These are phyloP conservation scores for Chesias legatella DNA, from an alignment of 2,888 invertebrate species.

Conservation along the genomic window DNA sequence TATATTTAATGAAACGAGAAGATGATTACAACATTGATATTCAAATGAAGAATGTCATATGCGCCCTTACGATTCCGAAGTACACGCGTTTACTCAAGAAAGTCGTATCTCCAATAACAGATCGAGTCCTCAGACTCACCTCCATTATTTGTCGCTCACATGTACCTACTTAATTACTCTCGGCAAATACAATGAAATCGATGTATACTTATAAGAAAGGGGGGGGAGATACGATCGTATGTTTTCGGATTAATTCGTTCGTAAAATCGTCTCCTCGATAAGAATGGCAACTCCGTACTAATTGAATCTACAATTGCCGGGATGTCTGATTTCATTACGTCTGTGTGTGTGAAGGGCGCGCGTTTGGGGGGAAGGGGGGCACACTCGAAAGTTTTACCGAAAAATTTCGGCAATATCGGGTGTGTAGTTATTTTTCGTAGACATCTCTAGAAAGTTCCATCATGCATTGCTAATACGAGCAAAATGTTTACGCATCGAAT, in stretches of 20 bases:
- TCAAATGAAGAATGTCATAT: constrained; percentile 22
- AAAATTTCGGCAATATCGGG: constrained; percentile 42
- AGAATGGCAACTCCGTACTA: constrained; percentile 79
- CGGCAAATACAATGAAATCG: constrained; percentile 70
- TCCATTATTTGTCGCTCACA: constrained; percentile 40
- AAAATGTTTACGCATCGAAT: constrained; percentile 15
- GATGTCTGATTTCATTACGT: constrained; percentile 75
- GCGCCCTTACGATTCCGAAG: constrained; percentile 19
- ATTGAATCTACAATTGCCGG: constrained; percentile 79
- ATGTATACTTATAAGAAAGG: constrained; percentile 54
- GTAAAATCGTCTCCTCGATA: constrained; percentile 79
- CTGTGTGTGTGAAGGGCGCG: constrained; percentile 51
- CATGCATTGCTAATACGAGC: constrained; percentile 22
- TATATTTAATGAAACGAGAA: neutral
- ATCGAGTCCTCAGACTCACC: constrained; percentile 25
- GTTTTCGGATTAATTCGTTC: constrained; percentile 81
- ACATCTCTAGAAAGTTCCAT: constrained; percentile 26
- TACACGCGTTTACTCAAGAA: constrained; percentile 22
- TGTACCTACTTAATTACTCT: constrained; percentile 73
- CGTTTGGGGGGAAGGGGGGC: constrained; percentile 34
- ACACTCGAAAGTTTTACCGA: constrained; percentile 40
- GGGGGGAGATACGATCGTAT: constrained; percentile 77
- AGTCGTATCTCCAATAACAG: constrained; percentile 25
- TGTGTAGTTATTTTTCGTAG: constrained; percentile 28
- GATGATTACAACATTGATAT: constrained; percentile 25